Evolutionary conservation across 2,797 vertebrate species (phyloP), one percentile per base, ranked within the genome.

Genomic region (Chelonia mydas): DNA sequence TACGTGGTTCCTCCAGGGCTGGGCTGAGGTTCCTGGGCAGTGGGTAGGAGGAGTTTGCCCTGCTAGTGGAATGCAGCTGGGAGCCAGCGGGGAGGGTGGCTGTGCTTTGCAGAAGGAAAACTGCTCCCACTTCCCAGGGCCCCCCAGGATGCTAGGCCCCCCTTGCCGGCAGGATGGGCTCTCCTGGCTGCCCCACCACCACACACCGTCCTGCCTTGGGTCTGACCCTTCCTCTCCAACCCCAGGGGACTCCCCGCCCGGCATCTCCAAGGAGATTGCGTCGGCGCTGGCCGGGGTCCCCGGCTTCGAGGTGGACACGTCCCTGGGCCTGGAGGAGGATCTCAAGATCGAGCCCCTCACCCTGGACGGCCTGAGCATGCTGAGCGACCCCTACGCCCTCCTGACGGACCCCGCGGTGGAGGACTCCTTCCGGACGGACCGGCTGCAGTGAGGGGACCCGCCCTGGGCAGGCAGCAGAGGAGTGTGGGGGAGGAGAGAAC

Each of bases 241-340:
- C n/a, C 0, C 97, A 99, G 99, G 98, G 21, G 99, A 99, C 61
- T 99, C 99, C 2, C 98, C 99, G 0, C 98, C 99, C 0, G 99
- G 99, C 11, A 98, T 99, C 95, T 99, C 99, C 16, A 99, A 99
- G 95, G 99, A 99, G 98, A 99, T 99, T 6, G 98, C 99, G 55
- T 98, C 97, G 1, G 99, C 99, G 3, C 97, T 99, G 97, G 99
- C 99, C 1, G 98, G 99, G 6, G 98, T 99, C 7, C 99, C 99
- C 0, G 99, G 99, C 72, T 99, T 99, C 1, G 99, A 99, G 96
- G 98, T 99, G 98, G 99, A 99, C 37, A 90, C 98, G 0, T 98
- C 96, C 8, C 49, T 98, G 89, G 98, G 96, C 5, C 97, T 99
- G 78, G 99, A 99, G 11, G 99, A 99, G 86, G 98, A 99, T 1